These are phyloP conservation scores for Nephila pilipes DNA, from an alignment of 1,140 invertebrate species.

Conservation along the genomic window DNA sequence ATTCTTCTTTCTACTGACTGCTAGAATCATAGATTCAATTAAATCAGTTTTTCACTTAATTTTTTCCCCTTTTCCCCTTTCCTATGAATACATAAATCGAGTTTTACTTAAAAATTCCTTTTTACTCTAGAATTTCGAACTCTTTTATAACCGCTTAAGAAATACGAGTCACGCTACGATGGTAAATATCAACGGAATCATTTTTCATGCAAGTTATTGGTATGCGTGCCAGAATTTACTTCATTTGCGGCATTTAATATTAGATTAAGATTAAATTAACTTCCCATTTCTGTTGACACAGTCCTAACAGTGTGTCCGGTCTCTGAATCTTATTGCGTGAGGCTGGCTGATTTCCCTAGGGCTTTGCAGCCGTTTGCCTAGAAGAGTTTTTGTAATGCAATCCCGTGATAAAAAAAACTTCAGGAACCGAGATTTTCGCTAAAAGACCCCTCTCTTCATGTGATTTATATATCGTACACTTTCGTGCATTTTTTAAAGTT, in stretches of 20 bases:
- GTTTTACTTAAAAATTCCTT: too few species aligned
- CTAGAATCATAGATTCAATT: too few species aligned
- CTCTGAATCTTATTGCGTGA: background rate
- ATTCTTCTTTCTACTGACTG: too few species aligned
- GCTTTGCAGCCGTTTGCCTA: background rate
- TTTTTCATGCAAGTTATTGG: background rate
- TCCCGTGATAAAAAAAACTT: background rate
- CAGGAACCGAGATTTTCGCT: background rate
- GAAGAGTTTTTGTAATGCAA: background rate
- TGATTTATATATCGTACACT: too few species aligned
- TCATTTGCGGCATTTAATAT: background rate
- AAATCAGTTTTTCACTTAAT: too few species aligned
- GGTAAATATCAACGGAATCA: background rate
- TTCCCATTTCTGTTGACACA: constrained; percentile 1
- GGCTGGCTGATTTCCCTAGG: background rate
- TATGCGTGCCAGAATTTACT: background rate
- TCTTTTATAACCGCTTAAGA: too few species aligned
- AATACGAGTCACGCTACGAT: background rate
- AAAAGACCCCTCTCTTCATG: background rate
- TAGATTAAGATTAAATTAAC: constrained; percentile 23
- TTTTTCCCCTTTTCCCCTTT: too few species aligned
- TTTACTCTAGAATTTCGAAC: too few species aligned
- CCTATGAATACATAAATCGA: too few species aligned
- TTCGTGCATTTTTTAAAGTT: too few species aligned
- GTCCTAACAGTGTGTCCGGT: background rate